A percentile compares a stretch with the other conserved stretches of the same genome.
Conservation (phyloP, 37 sponge, comb jelly and placozoan species). For the Dysidea cf. avara region DNA sequence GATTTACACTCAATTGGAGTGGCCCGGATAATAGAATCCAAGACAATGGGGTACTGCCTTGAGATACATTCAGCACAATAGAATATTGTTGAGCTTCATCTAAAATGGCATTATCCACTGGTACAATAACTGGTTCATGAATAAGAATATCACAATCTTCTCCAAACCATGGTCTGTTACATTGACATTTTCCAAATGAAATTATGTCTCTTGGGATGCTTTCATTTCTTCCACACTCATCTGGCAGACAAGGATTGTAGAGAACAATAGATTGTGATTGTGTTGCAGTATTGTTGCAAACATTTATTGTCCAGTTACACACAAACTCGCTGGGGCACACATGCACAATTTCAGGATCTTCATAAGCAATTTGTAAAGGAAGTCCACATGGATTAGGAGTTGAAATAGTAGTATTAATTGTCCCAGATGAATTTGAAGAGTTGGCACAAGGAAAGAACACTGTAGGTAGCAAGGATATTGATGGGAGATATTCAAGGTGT, state of each 20-base stretch:
- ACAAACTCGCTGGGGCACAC: slow-evolving; percentile 10
- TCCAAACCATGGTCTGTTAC: slow-evolving; percentile 35
- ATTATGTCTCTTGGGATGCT: slow-evolving; percentile 2
- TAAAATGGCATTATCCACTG: slow-evolving; percentile 8
- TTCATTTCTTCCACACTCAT: slow-evolving; percentile 46
- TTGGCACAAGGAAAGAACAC: slow-evolving; percentile 21
- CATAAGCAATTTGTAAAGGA: slow-evolving; percentile 7
- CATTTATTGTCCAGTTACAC: slow-evolving; percentile 19
- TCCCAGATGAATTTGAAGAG: not conserved
- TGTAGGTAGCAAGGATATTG: slow-evolving; percentile 1
- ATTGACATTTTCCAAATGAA: too few relatives aligned
- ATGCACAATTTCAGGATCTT: not conserved
- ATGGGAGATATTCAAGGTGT: slow-evolving; percentile 13
- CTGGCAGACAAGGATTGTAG: slow-evolving; percentile 12
- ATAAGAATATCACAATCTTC: slow-evolving; percentile 10
- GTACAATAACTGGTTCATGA: slow-evolving; percentile 5
- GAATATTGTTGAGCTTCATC: slow-evolving; percentile 12
- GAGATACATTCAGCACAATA: too few relatives aligned
- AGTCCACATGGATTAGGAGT: slow-evolving; percentile 23
- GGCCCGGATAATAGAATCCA: slow-evolving; percentile 19
- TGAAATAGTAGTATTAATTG: slow-evolving; percentile 3
- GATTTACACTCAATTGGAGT: slow-evolving; percentile 5
- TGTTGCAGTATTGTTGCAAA: not conserved
- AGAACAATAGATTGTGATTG: slow-evolving; percentile 5
- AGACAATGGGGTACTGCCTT: slow-evolving; percentile 23